phyloP scores from a whole-genome alignment of 2,888 invertebrate genomes.

The Caradrina kadenii region DNA sequence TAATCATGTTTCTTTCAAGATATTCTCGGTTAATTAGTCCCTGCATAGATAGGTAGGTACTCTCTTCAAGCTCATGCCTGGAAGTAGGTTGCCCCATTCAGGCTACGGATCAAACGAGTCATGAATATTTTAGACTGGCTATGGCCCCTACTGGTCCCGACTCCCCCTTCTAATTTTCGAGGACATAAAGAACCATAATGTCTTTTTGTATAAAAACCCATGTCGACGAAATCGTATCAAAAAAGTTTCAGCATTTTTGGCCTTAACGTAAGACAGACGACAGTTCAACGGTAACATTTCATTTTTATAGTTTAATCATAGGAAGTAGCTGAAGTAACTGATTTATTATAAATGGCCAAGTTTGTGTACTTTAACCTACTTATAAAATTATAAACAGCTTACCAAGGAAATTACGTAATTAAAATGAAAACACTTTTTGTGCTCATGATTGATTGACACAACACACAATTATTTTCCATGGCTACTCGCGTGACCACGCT shows the following conservation, averaged over 20 bases:
- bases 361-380: background rate
- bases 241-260: background rate
- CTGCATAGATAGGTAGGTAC: background rate
- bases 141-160: background rate
- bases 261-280: too few species aligned
- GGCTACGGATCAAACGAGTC: constrained; percentile 39
- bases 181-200: constrained; percentile 14
- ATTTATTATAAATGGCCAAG: background rate
- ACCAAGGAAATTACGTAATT: constrained; percentile 37
- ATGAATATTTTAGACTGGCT: constrained; percentile 45
- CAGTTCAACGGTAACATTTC: background rate
- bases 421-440: constrained; percentile 55
- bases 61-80: constrained; percentile 5
- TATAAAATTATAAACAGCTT: constrained; percentile 17
- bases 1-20: constrained; percentile 17
- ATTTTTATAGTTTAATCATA: background rate
- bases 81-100: constrained; percentile 41
- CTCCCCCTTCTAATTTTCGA: constrained; percentile 11
- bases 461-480: constrained; percentile 56
- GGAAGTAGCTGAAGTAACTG: background rate
- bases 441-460: constrained; percentile 58
- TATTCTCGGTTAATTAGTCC: constrained; percentile 1
- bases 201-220: background rate
- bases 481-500: constrained; percentile 58
- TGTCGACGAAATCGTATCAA: background rate